A percentile compares a stretch with the other conserved stretches of the same genome.
phyloP scores from a whole-genome alignment of 1,140 invertebrate genomes.

The Phocides pigmalion region DNA sequence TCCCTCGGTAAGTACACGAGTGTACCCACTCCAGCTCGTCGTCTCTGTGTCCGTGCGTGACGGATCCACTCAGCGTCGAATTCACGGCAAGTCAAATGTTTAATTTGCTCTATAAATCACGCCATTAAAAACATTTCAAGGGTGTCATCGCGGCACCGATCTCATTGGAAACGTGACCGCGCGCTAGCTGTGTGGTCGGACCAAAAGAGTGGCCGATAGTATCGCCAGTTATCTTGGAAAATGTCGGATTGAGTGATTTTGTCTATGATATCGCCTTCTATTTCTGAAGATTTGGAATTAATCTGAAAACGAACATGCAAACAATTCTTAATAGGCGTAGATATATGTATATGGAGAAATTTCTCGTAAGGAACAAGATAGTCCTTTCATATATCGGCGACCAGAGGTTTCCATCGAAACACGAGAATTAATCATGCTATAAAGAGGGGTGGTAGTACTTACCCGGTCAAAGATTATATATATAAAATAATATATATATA shows the following conservation, averaged over 20 bases:
- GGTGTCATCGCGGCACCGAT: conserved; percentile 76
- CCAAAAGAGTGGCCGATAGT: background rate
- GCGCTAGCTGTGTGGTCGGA: conserved; percentile 64
- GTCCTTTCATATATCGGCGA: too few species aligned
- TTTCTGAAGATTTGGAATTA: background rate
- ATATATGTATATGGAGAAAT: too few species aligned
- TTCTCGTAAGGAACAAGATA: too few species aligned
- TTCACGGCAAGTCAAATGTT: conserved; percentile 83
- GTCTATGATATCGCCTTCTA: background rate
- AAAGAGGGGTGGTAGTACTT: too few species aligned
- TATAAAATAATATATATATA: too few species aligned
- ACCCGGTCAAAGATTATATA: too few species aligned
- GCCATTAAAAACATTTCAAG: conserved; percentile 82
- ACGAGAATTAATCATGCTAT: too few species aligned
- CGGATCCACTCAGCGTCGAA: conserved; percentile 79
- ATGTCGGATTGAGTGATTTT: background rate
- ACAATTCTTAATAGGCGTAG: too few species aligned
- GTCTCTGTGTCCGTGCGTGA: conserved; percentile 73
- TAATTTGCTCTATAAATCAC: conserved; percentile 83
- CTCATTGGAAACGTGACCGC: conserved; percentile 77
- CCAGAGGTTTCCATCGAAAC: too few species aligned
- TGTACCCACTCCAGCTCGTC: conserved; percentile 49
- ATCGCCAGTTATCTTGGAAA: conserved; percentile 1
- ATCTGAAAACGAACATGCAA: too few species aligned
- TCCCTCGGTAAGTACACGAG: conserved; percentile 15